Conservation (phyloP, 2,113 vertebrate species). For the Phylloscopus trochiloides region DNA sequence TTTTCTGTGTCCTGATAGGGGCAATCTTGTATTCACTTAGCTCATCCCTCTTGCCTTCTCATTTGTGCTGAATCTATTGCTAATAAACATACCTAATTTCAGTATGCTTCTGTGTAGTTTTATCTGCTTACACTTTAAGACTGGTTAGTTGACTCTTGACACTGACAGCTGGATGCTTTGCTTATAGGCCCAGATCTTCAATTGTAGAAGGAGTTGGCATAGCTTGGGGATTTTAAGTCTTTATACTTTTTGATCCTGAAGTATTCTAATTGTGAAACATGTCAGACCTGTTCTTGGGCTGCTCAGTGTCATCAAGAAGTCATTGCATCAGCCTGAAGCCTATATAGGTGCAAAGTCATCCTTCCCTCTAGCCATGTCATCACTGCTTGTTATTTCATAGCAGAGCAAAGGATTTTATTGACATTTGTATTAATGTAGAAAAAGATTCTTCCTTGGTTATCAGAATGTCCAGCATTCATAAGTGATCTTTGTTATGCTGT, state of each 20-base stretch:
- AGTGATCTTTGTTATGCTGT: neutral
- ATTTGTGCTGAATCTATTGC: neutral
- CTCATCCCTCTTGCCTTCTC: neutral
- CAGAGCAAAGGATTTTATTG: neutral
- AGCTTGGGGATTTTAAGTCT: constrained; percentile 15
- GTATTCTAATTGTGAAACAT: constrained; percentile 13
- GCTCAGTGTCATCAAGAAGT: neutral
- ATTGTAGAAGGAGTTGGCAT: neutral
- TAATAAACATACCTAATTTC: neutral
- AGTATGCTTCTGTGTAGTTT: neutral
- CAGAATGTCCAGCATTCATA: neutral
- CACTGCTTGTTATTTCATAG: neutral
- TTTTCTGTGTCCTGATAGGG: neutral
- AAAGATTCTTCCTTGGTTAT: neutral
- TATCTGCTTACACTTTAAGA: neutral
- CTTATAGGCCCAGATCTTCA: neutral
- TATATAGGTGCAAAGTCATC: constrained; percentile 15
- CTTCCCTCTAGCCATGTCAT: neutral
- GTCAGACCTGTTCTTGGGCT: constrained; percentile 41
- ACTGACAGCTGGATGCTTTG: neutral
- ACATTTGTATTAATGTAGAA: neutral
- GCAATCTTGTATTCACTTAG: neutral
- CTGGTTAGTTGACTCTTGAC: neutral
- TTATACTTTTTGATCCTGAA: constrained; percentile 24
- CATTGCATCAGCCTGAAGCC: constrained; percentile 24